Base-by-base conservation (phyloP, 35 echinoderm and acorn worm species). In the Acanthaster planci region DNA sequence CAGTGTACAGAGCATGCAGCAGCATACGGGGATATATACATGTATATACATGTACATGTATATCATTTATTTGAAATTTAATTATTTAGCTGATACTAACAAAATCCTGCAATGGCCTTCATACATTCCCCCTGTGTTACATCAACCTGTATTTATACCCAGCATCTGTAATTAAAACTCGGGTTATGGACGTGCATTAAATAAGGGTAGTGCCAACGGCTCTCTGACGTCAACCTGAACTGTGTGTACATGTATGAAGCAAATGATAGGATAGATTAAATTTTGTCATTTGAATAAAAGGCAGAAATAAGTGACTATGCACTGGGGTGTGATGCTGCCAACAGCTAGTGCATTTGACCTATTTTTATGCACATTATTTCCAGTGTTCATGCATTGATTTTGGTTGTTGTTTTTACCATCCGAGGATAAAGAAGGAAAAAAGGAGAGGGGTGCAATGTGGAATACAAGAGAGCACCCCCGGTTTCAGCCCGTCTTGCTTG, bases 201-300 rank as follows among this genome's bases (percentile, higher is more conserved):
- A 72, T 72, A 72, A 72, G 30, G 26, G 64, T 26, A 14, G 64
- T 31, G 64, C 64, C 34, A 26, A 34, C 64, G 34, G 64, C 26
- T 34, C 64, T 72, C 23, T 72, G 64, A 72, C 64, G 64, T 72
- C 64, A 72, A 72, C 34, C 18, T 26, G 64, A 34, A 72, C 34
- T 14, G 64, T 72, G 30, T 72, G 34, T 72, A 31, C 30, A 27
- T 72, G 34, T 72, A 31, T 72, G 22, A 72, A 72, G 64, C 64
- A 72, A 72, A 72, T 72, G 64, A 72, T 72, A 72, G 26, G 64
- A 72, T 72, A 72, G 64, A 72, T 72, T 72, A 72, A 72, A 72
- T 72, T 72, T 29, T 72, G 64, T 26, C 64, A 26, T 72, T 72
- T 72, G 64, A 72, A 72, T 72, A 34, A 72, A 72, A 72, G 64